Base-by-base conservation (phyloP, 2,797 vertebrate species). In the Macropodus opercularis region DNA sequence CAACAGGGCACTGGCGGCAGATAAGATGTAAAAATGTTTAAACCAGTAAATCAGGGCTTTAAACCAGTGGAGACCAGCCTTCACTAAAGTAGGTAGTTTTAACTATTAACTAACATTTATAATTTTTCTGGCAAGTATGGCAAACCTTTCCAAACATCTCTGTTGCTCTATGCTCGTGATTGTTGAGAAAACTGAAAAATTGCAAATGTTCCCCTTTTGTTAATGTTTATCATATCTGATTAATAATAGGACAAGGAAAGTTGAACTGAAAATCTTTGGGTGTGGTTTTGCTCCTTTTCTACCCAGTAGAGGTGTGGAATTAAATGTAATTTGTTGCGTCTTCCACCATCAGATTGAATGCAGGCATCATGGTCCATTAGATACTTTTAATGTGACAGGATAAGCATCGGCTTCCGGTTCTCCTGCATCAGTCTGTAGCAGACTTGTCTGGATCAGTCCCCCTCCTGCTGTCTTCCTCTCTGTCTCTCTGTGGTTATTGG, bases 331-430 rank as follows among this genome's bases (percentile, higher is more conserved):
- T 7, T 47, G 35, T 4, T 7, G 14, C 10, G 2, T 10, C 0
- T 24, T 50, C 32, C 5, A 11, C 21, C 1, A 4, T 11, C 11
- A 23, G 11, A 15, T 8, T 9, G 4, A n/a, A 36, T 13, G 2
- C 12, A 24, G 17, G 26, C 26, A 26, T 1, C 1, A 29, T 8
- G 15, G 26, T 3, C 14, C 2, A 14, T 6, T 18, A 6, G 7
- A 43, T 29, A 27, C 66, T 44, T 69, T 86, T 87, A 85, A 41
- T 81, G 18, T 85, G 85, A 83, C 86, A 72, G 48, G 44, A 3
- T 0, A 0, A 0, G 0, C 4, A 4, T 15, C 19, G 23, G n/a
- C 8, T 60, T 75, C 75, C 54, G 23, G 53, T 39, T 26, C 23
- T 23, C 27, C 27, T 17, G 24, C 32, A 38, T 18, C 24, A 3